Percentiles rank a stretch among this genome's conserved stretches.
Evolutionary conservation across 2,888 invertebrate genomes (phyloP).

Genomic region (Epiperipatus broadwayi): DNA sequence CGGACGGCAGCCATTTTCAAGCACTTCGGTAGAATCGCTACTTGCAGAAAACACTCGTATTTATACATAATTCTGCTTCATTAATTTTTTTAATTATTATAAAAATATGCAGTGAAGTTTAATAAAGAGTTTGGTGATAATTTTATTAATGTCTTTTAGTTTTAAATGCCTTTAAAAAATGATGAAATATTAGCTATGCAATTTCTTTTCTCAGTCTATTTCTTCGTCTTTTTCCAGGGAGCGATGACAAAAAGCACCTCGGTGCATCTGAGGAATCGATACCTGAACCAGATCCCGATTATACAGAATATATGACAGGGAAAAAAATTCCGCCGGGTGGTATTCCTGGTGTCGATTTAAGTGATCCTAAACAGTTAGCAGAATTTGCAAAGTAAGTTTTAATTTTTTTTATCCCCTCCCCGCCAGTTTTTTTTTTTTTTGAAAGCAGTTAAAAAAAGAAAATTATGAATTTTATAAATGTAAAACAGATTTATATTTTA

Average conservation of each 20-base stretch:
- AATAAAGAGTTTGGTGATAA: no score
- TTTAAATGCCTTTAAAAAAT: no score
- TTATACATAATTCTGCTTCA: no score
- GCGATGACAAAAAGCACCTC: constrained; percentile 20
- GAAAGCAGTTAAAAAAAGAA: no score
- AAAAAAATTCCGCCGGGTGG: constrained; percentile 50
- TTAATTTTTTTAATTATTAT: no score
- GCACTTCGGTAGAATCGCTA: constrained; percentile 13
- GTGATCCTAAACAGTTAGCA: constrained; percentile 77
- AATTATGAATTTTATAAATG: no score
- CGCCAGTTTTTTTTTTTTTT: not conserved
- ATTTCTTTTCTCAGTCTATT: no score
- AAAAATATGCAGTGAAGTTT: no score
- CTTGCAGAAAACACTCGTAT: not conserved
- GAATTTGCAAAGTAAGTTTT: constrained; percentile 51
- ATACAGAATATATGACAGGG: constrained; percentile 77
- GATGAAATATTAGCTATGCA: no score
- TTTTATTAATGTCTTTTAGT: no score
- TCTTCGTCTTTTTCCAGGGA: constrained; percentile 15
- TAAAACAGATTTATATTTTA: no score
- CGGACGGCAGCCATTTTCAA: constrained; percentile 30
- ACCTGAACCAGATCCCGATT: constrained; percentile 72
- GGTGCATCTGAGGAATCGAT: constrained; percentile 56
- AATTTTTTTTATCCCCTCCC: constrained; percentile 6
- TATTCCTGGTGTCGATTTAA: constrained; percentile 64